phyloP scores from a whole-genome alignment of 2,797 vertebrate species.

The Malacoraja senta region DNA sequence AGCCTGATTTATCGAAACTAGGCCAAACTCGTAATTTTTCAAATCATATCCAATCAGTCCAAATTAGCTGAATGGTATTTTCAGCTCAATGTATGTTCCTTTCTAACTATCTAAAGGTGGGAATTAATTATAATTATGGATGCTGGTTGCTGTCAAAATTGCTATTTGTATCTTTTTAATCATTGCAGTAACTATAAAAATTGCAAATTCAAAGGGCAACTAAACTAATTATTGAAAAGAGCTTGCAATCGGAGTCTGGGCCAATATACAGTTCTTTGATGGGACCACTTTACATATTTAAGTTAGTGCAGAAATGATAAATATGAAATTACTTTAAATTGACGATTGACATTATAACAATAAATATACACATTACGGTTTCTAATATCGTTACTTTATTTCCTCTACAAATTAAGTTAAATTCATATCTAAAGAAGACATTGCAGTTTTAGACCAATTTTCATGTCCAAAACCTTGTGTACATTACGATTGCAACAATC shows the following conservation, averaged over 20 bases:
- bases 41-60: not conserved
- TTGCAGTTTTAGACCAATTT: not conserved
- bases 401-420: not conserved
- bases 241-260: not conserved
- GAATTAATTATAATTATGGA: not conserved
- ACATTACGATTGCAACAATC: too few relatives aligned
- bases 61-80: not conserved
- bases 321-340: not conserved
- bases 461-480: too few relatives aligned
- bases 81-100: not conserved
- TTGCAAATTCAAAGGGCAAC: not conserved
- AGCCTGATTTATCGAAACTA: not conserved
- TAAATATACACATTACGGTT: not conserved
- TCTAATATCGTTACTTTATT: not conserved
- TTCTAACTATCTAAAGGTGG: not conserved
- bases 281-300: not conserved
- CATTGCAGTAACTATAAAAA: not conserved
- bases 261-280: not conserved
- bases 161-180: not conserved
- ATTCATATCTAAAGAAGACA: not conserved
- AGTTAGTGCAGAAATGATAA: not conserved
- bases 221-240: not conserved
- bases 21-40: not conserved
- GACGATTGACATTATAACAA: not conserved
- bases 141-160: not conserved